phyloP scores from a whole-genome alignment of 2,113 vertebrate genomes.

The Centropristis striata region DNA sequence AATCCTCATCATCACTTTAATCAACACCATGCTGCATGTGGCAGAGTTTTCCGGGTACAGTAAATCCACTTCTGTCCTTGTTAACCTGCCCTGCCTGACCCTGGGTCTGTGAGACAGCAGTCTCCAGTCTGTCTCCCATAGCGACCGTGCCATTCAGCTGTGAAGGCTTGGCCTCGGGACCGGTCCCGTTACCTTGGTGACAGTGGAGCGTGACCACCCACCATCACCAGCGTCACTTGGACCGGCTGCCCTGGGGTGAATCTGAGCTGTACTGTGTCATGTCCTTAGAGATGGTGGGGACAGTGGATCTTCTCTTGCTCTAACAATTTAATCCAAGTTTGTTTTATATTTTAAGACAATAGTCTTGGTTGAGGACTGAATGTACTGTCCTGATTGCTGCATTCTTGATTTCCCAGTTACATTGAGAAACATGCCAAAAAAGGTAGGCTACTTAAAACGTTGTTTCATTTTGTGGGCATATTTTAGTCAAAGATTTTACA shows the following conservation, averaged over 20 bases:
- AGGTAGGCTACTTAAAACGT: no score
- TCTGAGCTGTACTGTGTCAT: conserved; percentile 31
- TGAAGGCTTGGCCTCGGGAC: conserved; percentile 55
- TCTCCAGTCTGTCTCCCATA: conserved; percentile 45
- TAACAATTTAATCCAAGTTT: neutral
- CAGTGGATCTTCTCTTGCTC: neutral
- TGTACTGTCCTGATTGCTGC: neutral
- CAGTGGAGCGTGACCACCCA: conserved; percentile 45
- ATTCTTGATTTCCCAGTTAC: neutral
- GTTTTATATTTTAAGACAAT: neutral
- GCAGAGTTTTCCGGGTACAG: conserved; percentile 37
- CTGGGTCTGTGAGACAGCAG: conserved; percentile 34
- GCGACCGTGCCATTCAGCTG: conserved; percentile 38
- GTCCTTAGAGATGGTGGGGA: conserved; percentile 1
- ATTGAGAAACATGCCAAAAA: no score
- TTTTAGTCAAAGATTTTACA: no score
- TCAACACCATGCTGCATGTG: conserved; percentile 4
- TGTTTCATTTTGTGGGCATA: no score
- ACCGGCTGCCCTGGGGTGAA: conserved; percentile 28
- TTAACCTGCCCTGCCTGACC: conserved; percentile 43
- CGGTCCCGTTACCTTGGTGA: conserved; percentile 69
- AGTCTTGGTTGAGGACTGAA: neutral
- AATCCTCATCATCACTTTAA: conserved; percentile 12
- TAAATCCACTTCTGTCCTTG: conserved; percentile 40
- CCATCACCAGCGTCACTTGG: conserved; percentile 26